Base-by-base conservation (phyloP, 1,140 invertebrate genomes). In the Atta cephalotes region DNA sequence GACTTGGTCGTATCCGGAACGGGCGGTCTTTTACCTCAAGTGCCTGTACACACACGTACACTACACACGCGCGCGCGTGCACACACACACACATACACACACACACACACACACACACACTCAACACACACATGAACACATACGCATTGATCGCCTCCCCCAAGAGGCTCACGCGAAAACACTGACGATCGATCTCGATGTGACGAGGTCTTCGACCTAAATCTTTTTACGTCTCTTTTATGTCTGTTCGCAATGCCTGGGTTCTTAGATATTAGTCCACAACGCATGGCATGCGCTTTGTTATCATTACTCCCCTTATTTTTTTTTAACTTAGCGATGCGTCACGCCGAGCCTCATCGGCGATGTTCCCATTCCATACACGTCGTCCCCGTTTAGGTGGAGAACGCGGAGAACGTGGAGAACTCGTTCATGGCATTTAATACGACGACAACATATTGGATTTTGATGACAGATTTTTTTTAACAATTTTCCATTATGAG, bases 251-350 rank as follows among this genome's bases (percentile, higher is more conserved):
- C 86, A 87, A 53, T 90, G 84, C 89, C 87, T 92, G 86, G 89
- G 86, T 89, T 88, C 72, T 88, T 90, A 90, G 89, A 90, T 90
- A 79, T 88, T 90, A 89, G 76, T 85, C 86, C 76, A 88, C 86
- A 90, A 90, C 91, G 93, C 93, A 94, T 93, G 92, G 92, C 93
- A 93, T 93, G 93, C 85, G 93, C 93, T 93, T 93, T 51, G 84
- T 92, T 91, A 89, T 91, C 62, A 78, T 88, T 88, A 70, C 56
- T 28, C 16, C 63, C 80, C 21, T n/a, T 31, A 31, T 31, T 16
- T 31, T 49, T 39, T 74, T 78, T 25, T 51, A 77, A 78, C 53
- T 89, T 88, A 86, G 60, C 74, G 53, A 72, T 72, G 51, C 80
- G 63, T 78, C 21, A 7, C 63, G 86, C 72, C 70, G 45, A 79